Base-by-base conservation (phyloP, 2,797 vertebrate species). In the Rallus crepitans region DNA sequence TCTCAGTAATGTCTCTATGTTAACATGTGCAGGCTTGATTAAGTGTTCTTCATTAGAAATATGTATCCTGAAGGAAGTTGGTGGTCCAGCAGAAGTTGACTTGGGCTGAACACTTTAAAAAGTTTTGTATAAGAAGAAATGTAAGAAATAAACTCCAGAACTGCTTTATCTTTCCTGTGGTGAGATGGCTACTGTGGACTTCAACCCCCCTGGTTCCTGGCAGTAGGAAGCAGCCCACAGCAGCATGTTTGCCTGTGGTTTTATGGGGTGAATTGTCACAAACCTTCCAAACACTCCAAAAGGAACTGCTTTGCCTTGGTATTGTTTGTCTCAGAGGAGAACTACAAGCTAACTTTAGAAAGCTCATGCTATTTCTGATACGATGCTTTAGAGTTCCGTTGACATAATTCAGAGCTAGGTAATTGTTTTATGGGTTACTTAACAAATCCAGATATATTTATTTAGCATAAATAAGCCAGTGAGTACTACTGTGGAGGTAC, bases 381-480 rank as follows among this genome's bases (percentile, higher is more conserved):
- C 1, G 37, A n/a, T 76, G 45, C 60, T 42, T 83, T 87, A 25
- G 80, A 80, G 87, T 14, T 81, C 56, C 56, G 87, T 86, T 78
- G 61, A 87, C 91, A 88, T 78, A 84, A 81, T 28, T 94, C 83
- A 91, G 80, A 91, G 89, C 61, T 73, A 64, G 60, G 56, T 93
- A 91, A 94, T 96, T 94, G 81, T 84, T 85, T 97, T 95, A 97
- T 92, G 87, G 63, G 76, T 93, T 94, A 80, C 72, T 95, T 93
- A 91, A 78, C 71, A 95, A 95, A 93, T 85, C 75, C 82, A 91
- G 78, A 76, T 14, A 8, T 96, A 95, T 96, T 96, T 97, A 83
- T 95, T 93, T 81, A 96, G 64, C 83, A 87, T 65, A 80, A 93
- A 93, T 42, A 24, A 1, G 0, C 42, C 4, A 28, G 78, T 94